Percentiles rank a stretch among this genome's conserved stretches.
phyloP scores from a whole-genome alignment of 2,797 vertebrate genomes.

The Cyprinodon diabolis region DNA sequence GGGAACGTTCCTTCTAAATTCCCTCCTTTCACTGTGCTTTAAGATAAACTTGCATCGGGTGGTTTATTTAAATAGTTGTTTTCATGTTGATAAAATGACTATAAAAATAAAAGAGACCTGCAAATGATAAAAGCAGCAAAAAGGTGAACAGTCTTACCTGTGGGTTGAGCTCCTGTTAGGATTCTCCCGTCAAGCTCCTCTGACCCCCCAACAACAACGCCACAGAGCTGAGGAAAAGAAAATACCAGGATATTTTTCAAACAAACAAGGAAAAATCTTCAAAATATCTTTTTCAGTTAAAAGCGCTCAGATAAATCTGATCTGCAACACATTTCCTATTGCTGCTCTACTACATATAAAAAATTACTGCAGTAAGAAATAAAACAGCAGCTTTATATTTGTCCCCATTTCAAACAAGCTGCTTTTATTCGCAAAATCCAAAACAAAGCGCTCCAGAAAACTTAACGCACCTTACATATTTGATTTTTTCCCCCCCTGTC shows the following conservation, averaged over 20 bases:
- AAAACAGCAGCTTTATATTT: neutral
- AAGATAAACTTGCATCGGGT: too few relatives aligned
- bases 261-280: neutral
- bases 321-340: neutral
- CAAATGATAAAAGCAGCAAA: neutral
- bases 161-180: constrained; percentile 50
- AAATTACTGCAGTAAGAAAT: neutral
- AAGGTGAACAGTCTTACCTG: constrained; percentile 53
- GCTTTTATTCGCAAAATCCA: too few relatives aligned
- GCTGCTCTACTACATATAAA: neutral
- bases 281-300: neutral
- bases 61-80: neutral
- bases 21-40: neutral
- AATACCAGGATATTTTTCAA: constrained; percentile 24
- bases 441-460: too few relatives aligned
- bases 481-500: too few relatives aligned
- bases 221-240: constrained; percentile 59
- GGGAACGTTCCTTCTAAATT: neutral
- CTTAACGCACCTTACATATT: too few relatives aligned
- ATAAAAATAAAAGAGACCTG: neutral
- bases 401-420: too few relatives aligned
- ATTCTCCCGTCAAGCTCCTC: constrained; percentile 61
- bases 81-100: neutral
- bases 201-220: constrained; percentile 56
- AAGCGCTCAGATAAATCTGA: neutral